These are phyloP conservation scores for Phoebastria nigripes DNA, from an alignment of 2,797 vertebrate genomes.

Conservation along the genomic window DNA sequence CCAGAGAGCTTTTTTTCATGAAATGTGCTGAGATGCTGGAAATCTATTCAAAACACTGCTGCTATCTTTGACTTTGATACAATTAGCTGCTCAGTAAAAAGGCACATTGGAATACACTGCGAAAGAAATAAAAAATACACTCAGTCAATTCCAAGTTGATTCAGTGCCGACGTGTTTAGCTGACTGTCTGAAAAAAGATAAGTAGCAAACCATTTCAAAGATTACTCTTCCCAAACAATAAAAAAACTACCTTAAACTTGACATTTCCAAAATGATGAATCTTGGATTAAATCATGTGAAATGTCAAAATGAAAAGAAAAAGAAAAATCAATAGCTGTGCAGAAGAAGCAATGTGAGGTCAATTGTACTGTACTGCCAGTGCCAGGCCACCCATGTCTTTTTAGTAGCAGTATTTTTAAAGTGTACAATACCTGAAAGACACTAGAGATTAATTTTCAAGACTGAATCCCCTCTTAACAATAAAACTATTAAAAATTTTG, in stretches of 20 bases:
- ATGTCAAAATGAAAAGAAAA: conserved; percentile 72
- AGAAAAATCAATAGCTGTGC: conserved; percentile 71
- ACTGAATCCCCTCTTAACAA: conserved; percentile 38
- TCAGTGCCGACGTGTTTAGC: conserved; percentile 36
- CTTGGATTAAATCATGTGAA: conserved; percentile 74
- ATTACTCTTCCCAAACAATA: conserved; percentile 66
- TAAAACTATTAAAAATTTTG: conserved; percentile 34
- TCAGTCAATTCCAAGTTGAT: conserved; percentile 30
- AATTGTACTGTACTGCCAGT: conserved; percentile 50
- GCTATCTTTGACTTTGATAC: conserved; percentile 39
- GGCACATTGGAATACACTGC: conserved; percentile 12
- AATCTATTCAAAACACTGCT: conserved; percentile 38
- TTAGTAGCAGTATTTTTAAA: conserved; percentile 59
- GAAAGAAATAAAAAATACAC: conserved; percentile 24
- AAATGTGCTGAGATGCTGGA: conserved; percentile 27
- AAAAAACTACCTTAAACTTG: conserved; percentile 64
- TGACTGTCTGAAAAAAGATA: conserved; percentile 55
- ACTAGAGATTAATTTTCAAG: conserved; percentile 54
- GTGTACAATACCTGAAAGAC: conserved; percentile 26
- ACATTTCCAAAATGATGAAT: conserved; percentile 74
- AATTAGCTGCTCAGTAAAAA: conserved; percentile 50
- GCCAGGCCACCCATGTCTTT: conserved; percentile 52
- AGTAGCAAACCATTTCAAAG: conserved; percentile 66
- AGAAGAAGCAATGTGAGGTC: conserved; percentile 69
- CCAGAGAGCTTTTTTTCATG: not conserved